Conservation (phyloP, 2,113 vertebrate species). For the Zosterops borbonicus region DNA sequence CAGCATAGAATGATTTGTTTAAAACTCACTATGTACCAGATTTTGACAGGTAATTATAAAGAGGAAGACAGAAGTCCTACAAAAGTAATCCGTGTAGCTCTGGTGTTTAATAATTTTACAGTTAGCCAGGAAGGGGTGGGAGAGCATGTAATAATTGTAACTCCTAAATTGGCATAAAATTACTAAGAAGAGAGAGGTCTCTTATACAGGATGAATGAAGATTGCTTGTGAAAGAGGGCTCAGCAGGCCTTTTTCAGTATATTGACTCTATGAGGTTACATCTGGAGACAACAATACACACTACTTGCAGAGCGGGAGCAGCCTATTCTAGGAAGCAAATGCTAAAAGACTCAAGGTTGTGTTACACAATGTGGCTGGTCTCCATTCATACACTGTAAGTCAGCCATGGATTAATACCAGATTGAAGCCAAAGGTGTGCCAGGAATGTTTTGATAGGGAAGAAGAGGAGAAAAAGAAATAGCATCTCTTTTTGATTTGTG, state of each 20-base stretch:
- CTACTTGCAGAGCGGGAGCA: background rate
- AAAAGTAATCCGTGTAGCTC: background rate
- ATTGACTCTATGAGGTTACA: background rate
- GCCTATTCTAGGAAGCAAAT: background rate
- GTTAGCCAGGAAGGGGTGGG: background rate
- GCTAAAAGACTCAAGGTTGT: background rate
- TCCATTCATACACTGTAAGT: background rate
- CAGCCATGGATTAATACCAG: background rate
- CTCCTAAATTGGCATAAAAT: background rate
- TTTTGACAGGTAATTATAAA: background rate
- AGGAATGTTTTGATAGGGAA: background rate
- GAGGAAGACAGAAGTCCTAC: background rate
- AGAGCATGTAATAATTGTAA: background rate
- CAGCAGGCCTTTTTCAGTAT: background rate
- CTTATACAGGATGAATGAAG: background rate
- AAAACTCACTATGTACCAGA: background rate
- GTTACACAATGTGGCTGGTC: fast-evolving
- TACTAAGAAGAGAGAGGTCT: background rate
- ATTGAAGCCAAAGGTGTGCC: conserved; percentile 3
- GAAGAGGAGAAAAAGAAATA: background rate
- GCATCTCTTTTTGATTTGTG: background rate
- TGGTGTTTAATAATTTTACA: background rate
- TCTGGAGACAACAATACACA: background rate
- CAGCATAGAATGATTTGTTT: background rate
- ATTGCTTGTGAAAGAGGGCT: background rate